Evolutionary conservation across 2,797 vertebrate genomes (phyloP), one percentile per base, ranked within the genome.

Genomic region (Oreochromis mossambicus): DNA sequence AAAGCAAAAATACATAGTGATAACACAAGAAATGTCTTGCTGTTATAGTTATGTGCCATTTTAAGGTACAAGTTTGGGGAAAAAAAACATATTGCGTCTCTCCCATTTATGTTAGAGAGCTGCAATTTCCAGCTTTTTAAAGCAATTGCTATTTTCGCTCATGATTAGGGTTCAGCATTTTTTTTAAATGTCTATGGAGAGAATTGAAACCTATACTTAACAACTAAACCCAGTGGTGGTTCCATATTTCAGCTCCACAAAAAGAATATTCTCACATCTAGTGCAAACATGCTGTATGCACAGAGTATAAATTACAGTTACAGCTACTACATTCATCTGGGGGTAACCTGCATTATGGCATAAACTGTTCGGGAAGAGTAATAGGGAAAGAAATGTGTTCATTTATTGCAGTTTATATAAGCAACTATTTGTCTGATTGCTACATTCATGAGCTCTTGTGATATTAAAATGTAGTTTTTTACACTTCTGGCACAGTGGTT

Each of bases 241-340:
- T 73, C 70, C 34, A 80, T 43, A 54, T 81, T 85, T 87, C 50
- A 78, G 52, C 76, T 87, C 6, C 51, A 77, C 11, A 26, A 52
- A 80, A 83, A 66, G 46, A 46, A 80, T 66, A 75, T 81, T 26
- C 6, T 82, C n/a, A 46, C 51, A 38, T 83, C 17, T 15, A 14
- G 41, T 79, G 83, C 82, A 88, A 88, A 90, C 50, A 87, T 52
- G 10, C 70, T 56, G 11, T 75, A 43, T 70, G 50, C 70, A 66
- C 5, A 73, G 38, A 82, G 79, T 63, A 78, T 77, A 66, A 79
- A 83, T 85, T 70, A 79, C 79, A 77, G 82, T 54, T 14, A 9
- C 3, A 46, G 13, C 76, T 80, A 43, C 5, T 51, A 34, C 81
- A 81, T 80, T 80, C 32, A 77, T 76, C 34, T 46, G 12, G 48